Evolutionary conservation across 2,888 invertebrate species (phyloP), one percentile per base, ranked within the genome.

Genomic region (Mimumesa dahlbomi): DNA sequence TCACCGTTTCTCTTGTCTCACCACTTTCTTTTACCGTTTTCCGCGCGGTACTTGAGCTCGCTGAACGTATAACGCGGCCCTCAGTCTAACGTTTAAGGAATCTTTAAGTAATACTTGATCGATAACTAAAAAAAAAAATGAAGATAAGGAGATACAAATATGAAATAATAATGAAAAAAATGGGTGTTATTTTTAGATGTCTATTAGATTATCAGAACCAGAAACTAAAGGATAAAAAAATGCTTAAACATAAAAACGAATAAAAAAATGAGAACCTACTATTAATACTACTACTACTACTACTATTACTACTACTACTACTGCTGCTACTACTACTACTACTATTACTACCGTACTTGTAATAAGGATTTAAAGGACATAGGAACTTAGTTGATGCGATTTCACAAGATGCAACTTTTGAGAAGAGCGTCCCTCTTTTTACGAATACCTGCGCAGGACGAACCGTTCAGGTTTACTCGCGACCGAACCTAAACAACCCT

Each of bases 131-230:
- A 72, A 75, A 77, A 70, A 45, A 68, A 71, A 67, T 45, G 59
- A 59, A 56, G 66, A 64, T 70, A 66, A 63, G 48, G 57, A 71
- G 50, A 83, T 83, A 86, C 82, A 85, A 87, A 85, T 86, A 86
- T 81, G 78, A 85, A 87, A 79, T 85, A 86, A 86, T 84, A 85
- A 84, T 83, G 78, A 83, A 83, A 81, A n/a, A 88, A 87, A 87
- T 88, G 85, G 87, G 85, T 89, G 89, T 89, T 89, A 89, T 89
- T 89, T 89, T 89, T 89, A 89, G 89, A 89, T 88, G 88, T 89
- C 87, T 89, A 85, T 89, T 89, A 89, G 88, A 89, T 87, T 87
- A 87, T 86, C 86, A 85, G 84, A 89, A 87, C 81, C 86, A 87
- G 84, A 86, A 83, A 90, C 91, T 90, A 83, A 91, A 88, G 89